Percentiles rank a stretch among this genome's conserved stretches.
Evolutionary conservation across 2,113 vertebrate species (phyloP).

Genomic region (Oostethus manadensis): DNA sequence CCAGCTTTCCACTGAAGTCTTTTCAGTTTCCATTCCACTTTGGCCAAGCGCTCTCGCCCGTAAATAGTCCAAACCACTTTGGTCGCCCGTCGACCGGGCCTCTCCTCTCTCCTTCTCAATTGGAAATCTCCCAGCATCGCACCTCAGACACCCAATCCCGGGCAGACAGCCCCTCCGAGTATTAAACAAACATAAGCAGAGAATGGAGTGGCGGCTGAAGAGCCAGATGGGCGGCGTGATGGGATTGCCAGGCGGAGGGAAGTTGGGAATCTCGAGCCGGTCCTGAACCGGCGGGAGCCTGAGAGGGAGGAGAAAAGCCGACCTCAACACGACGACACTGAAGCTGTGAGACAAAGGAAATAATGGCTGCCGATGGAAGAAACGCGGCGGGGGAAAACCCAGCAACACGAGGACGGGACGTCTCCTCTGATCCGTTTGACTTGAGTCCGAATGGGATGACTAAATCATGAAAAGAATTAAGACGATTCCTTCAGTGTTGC

Average conservation of each 20-base stretch:
- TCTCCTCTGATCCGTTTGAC: conserved; percentile 5
- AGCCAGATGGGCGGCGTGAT: conserved; percentile 62
- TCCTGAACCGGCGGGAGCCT: conserved; percentile 21
- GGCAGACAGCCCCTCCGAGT: conserved; percentile 64
- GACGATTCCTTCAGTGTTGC: conserved; percentile 40
- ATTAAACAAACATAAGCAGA: conserved; percentile 77
- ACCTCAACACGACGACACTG: conserved; percentile 34
- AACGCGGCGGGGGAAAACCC: conserved; percentile 7
- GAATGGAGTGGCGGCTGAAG: conserved; percentile 61
- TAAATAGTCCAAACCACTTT: conserved; percentile 64
- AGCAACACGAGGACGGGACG: conserved; percentile 1
- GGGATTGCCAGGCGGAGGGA: conserved; percentile 54
- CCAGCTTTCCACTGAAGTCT: conserved; percentile 51
- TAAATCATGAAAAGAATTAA: conserved; percentile 54
- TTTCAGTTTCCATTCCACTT: conserved; percentile 51
- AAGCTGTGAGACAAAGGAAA: conserved; percentile 31
- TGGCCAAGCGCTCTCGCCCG: conserved; percentile 19
- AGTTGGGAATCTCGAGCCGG: conserved; percentile 55
- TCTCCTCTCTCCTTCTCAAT: conserved; percentile 53
- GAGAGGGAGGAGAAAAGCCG: neutral
- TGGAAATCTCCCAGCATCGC: conserved; percentile 60
- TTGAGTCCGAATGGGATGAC: conserved; percentile 26
- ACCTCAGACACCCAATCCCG: conserved; percentile 58
- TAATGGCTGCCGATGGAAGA: conserved; percentile 16
- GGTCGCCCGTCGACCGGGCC: conserved; percentile 44